Percentiles rank a stretch among this genome's conserved stretches.
phyloP scores from a whole-genome alignment of 2,888 invertebrate genomes.

The Hoplodrina blanda region DNA sequence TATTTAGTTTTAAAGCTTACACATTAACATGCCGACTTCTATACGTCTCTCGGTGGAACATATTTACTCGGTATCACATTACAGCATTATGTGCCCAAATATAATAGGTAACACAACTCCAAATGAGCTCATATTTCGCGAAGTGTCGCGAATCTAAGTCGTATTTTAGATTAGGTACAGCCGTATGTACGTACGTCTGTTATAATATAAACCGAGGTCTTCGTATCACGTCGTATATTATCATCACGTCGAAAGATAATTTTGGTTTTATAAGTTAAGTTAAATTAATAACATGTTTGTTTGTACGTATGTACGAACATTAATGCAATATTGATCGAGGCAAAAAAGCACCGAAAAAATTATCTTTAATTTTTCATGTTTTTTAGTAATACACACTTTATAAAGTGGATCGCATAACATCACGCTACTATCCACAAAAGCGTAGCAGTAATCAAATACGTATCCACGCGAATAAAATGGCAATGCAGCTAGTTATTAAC shows the following conservation, averaged over 20 bases:
- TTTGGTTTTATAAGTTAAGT: neutral
- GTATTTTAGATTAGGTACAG: constrained; percentile 46
- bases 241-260: neutral
- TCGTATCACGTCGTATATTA: constrained; percentile 9
- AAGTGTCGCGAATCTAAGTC: constrained; percentile 37
- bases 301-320: neutral
- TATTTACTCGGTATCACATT: constrained; percentile 22
- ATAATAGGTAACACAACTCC: constrained; percentile 37
- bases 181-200: constrained; percentile 20
- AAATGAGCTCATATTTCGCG: constrained; percentile 49
- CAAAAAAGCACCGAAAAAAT: no score
- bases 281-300: neutral
- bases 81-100: constrained; percentile 9
- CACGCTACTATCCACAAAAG: no score
- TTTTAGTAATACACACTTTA: no score
- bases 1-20: neutral
- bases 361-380: no score
- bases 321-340: no score
- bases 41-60: neutral
- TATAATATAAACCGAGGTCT: constrained; percentile 33
- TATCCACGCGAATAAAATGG: no score
- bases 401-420: no score
- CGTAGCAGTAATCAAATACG: no score
- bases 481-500: neutral
- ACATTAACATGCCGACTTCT: neutral